Evolutionary conservation across 2,797 vertebrate genomes (phyloP), one percentile per base, ranked within the genome.

Genomic region (Adrianichthys oophorus): DNA sequence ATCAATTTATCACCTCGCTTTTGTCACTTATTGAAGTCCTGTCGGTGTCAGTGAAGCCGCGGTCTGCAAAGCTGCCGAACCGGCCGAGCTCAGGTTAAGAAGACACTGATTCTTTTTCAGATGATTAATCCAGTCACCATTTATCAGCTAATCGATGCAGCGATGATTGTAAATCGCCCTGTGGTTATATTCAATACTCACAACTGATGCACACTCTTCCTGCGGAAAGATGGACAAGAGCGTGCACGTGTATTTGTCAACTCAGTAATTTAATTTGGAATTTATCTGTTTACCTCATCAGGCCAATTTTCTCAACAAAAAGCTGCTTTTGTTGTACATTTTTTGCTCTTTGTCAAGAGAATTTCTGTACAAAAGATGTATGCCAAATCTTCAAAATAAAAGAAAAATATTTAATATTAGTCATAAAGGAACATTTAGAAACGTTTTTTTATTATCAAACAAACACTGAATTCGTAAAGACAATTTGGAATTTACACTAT

Each of bases 1-100:
- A 91, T 89, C 87, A 88, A 88, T 92, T 89, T 72, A 90, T 90
- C 87, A 90, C 83, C 69, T 85, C 59, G 80, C 72, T 70, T 80
- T 66, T 83, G 85, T 86, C 83, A 82, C 74, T 77, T 86, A 84
- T 82, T 85, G 81, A 85, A 82, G 84, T 69, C 67, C 74, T 79
- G 82, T 83, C 84, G 75, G 75, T 47, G 76, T 21, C 7, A 75
- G 24, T 21, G 41, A 48, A 66, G 70, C 55, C 65, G 18, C 23
- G 4, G 61, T 49, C 76, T 68, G 54, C 41, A 54, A 21, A n/a
- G 59, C 68, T 51, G 72, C 72, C 32, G 41, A 13, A 40, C 52
- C 21, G 37, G 48, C 60, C 23, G 53, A 58, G 53, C 47, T 57
- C 63, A 29, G 56, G 56, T 62, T 60, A 52, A 44, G 37, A 61